Conservation (phyloP, 2,113 vertebrate genomes). For the Chloropsis hardwickii region DNA sequence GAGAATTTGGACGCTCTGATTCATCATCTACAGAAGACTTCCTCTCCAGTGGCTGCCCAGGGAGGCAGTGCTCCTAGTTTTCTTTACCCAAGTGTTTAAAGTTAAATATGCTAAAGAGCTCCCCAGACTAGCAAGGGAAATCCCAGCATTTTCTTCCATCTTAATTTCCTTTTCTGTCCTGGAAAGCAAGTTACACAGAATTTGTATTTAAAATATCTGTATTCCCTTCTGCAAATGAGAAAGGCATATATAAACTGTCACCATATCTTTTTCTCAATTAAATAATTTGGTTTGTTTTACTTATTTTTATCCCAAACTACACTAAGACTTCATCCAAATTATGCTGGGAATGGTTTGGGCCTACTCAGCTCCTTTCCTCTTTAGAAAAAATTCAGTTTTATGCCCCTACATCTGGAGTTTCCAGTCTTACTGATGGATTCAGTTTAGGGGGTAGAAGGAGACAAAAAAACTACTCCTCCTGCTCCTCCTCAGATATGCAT, state of each 20-base stretch:
- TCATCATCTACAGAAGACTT: neutral
- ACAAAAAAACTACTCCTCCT: neutral
- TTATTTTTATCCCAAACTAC: neutral
- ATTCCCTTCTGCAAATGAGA: neutral
- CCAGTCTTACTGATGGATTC: neutral
- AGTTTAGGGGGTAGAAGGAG: neutral
- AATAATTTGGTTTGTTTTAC: neutral
- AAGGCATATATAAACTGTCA: neutral
- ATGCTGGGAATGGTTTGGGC: neutral
- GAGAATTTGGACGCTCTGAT: neutral
- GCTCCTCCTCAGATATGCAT: neutral
- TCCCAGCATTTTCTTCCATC: neutral
- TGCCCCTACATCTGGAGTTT: neutral
- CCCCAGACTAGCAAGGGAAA: neutral
- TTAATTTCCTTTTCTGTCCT: neutral
- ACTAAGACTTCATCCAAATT: neutral
- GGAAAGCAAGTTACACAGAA: neutral
- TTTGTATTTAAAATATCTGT: neutral
- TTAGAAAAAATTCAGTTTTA: neutral
- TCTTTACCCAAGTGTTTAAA: neutral
- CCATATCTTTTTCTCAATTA: neutral
- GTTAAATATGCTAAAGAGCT: neutral
- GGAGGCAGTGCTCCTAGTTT: neutral
- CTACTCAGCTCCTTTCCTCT: neutral
- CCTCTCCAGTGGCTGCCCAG: neutral